Base-by-base conservation (phyloP, 1,140 invertebrate genomes). In the Littorina saxatilis region DNA sequence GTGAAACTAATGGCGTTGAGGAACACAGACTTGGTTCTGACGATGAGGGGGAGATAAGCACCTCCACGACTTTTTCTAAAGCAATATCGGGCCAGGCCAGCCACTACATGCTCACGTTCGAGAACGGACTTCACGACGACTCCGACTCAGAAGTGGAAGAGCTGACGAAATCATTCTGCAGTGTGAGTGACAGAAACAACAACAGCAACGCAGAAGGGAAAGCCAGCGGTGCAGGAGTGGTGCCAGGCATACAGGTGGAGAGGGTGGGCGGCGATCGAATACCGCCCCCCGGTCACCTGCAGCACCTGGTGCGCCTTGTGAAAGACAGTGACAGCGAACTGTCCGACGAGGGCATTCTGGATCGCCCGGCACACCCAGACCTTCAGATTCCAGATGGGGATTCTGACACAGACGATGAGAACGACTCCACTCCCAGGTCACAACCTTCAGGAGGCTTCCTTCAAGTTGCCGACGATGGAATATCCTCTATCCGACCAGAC, bases 71-170 rank as follows among this genome's bases (percentile, higher is more conserved):
- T 11, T 27, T 43, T 32, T 15, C 3, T 17, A 63, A 66, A 35
- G 76, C 76, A 35, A 66, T 58, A 35, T 63, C 55, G 35, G 39
- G 15, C 5, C 32, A 63, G 35, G 32, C 76, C 27, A 78, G 76
- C 39, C 58, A 78, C 55, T 78, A 78, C 58, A 63, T 78, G 52
- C 55, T 78, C 37, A 78, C 76, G 15, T 78, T 78, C 43, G 76
- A 78, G 58, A 78, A 78, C 55, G 76, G 76, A 0, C 58, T 78
- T 20, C 76, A 63, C 17, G 76, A 78, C n/a, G 66, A 78, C 32
- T 63, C 55, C 5, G 76, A 78, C 55, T 63, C 76, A n/a, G 76
- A 78, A 27, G 58, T 78, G 29, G 55, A 78, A 29, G 55, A 78
- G 55, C 32, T 78, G 13, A 61, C 76, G 23, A 78, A 78, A 43